These are phyloP conservation scores for Glomeris maerens DNA, from an alignment of 1,140 invertebrate genomes.

Conservation along the genomic window DNA sequence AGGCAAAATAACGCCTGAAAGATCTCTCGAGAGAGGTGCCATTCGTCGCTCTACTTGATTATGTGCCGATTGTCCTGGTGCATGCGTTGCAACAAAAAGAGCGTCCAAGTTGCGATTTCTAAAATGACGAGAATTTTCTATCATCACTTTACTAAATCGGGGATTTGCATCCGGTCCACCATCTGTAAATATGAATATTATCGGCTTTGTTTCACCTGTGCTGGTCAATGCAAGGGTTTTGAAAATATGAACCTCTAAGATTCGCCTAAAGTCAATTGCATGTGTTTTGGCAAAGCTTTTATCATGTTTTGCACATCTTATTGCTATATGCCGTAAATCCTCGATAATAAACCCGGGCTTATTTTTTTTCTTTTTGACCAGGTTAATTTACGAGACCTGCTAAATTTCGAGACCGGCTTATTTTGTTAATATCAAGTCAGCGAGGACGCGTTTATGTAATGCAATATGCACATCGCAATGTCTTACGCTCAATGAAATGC, in stretches of 20 bases:
- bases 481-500: too few relatives aligned
- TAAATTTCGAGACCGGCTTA: too few relatives aligned
- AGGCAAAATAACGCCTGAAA: constrained; percentile 27
- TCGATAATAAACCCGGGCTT: too few relatives aligned
- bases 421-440: too few relatives aligned
- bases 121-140: constrained; percentile 27
- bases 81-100: constrained; percentile 30
- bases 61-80: constrained; percentile 29
- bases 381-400: too few relatives aligned
- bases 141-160: constrained; percentile 27
- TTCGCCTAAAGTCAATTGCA: constrained; percentile 25
- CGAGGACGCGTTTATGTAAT: too few relatives aligned
- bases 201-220: too few relatives aligned
- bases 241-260: too few relatives aligned
- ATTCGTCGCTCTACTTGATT: constrained; percentile 26
- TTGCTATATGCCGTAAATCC: too few relatives aligned
- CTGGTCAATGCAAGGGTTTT: too few relatives aligned
- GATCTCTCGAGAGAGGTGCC: constrained; percentile 29
- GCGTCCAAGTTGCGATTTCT: constrained; percentile 29
- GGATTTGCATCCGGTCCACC: constrained; percentile 33
- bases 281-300: constrained; percentile 25
- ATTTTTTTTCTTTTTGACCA: too few relatives aligned
- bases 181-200: constrained; percentile 28
- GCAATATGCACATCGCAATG: too few relatives aligned
- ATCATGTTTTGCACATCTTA: constrained; percentile 26